Base-by-base conservation (phyloP, 2,797 vertebrate species). In the Scyliorhinus canicula region DNA sequence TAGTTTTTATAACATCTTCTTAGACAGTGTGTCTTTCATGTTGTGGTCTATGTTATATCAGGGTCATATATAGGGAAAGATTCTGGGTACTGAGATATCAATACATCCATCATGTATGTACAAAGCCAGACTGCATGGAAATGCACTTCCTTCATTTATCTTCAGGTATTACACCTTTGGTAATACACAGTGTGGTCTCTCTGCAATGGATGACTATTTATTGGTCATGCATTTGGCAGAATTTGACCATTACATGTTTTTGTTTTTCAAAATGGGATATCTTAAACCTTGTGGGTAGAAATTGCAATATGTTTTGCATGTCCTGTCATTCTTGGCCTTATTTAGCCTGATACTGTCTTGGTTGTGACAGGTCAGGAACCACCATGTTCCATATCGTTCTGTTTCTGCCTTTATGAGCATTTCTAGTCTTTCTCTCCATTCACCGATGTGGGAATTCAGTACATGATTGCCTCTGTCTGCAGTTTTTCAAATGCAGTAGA, bases 1-100 rank as follows among this genome's bases (percentile, higher is more conserved):
- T 47, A 67, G 16, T 47, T 31, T 94, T 47, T 94, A 50, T 74
- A 69, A 94, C 28, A 52, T 74, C 65, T n/a, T 93, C 93, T 94
- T 31, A 91, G 35, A 94, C 67, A 93, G 65, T 93, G 24, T 5
- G 44, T 69, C 40, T 67, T 93, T 93, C 35, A 93, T 93, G 91
- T 69, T 47, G 40, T 50, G 69, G 40, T 69, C 47, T 47, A 93
- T 50, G 16, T 40, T 12, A 35, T 90, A 57, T 60, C 86, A 60
- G 9, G 35, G 35, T 57, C 35, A 21, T 57, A 90, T 19, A n/a
- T 90, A 90, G 86, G 86, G 55, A 63, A 90, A 40, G 16, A 16
- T 63, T 60, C 55, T 90, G 55, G 35, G 86, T 90, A 60, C 24
- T 63, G 55, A 90, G 55, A 90, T 90, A n/a, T 24, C 16, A 90